phyloP scores from a whole-genome alignment of 2,888 invertebrate species.

The Eueremaeus valkanovi region DNA sequence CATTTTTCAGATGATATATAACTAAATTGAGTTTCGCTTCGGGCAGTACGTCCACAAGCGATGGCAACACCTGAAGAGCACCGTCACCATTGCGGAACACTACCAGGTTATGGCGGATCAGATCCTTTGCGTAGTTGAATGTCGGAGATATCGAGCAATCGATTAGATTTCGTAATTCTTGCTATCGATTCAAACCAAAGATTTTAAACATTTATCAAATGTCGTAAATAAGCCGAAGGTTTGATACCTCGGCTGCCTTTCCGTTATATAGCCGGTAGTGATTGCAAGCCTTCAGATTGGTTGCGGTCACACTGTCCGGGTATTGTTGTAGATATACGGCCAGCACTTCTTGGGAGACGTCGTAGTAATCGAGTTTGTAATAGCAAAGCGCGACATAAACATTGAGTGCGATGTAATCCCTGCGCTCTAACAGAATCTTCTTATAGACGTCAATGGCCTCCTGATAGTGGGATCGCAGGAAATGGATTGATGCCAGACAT shows the following conservation, averaged over 20 bases:
- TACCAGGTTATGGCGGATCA: slow-evolving; percentile 90
- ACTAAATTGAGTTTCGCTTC: slow-evolving; percentile 95
- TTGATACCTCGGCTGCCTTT: slow-evolving; percentile 72
- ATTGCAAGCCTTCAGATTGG: slow-evolving; percentile 84
- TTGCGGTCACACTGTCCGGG: slow-evolving; percentile 89
- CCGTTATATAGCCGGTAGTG: slow-evolving; percentile 85
- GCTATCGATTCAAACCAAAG: slow-evolving; percentile 54
- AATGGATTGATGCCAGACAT: slow-evolving; percentile 92
- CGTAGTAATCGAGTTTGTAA: slow-evolving; percentile 97
- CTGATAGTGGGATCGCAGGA: slow-evolving; percentile 90
- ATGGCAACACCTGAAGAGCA: slow-evolving; percentile 84
- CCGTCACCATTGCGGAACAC: slow-evolving; percentile 92
- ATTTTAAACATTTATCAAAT: neutral
- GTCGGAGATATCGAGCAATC: slow-evolving; percentile 66
- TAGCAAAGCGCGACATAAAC: slow-evolving; percentile 96
- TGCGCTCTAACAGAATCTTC: slow-evolving; percentile 74
- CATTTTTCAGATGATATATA: slow-evolving; percentile 82
- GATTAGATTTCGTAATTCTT: slow-evolving; percentile 72
- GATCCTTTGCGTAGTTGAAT: slow-evolving; percentile 75
- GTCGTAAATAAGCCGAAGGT: neutral
- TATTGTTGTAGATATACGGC: slow-evolving; percentile 85
- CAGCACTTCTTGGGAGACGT: slow-evolving; percentile 75
- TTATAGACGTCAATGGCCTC: slow-evolving; percentile 99
- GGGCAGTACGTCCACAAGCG: slow-evolving; percentile 87
- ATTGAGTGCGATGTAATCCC: slow-evolving; percentile 86